Evolutionary conservation across 2,888 invertebrate genomes (phyloP), one percentile per base, ranked within the genome.

Genomic region (Dascillus cervinus): DNA sequence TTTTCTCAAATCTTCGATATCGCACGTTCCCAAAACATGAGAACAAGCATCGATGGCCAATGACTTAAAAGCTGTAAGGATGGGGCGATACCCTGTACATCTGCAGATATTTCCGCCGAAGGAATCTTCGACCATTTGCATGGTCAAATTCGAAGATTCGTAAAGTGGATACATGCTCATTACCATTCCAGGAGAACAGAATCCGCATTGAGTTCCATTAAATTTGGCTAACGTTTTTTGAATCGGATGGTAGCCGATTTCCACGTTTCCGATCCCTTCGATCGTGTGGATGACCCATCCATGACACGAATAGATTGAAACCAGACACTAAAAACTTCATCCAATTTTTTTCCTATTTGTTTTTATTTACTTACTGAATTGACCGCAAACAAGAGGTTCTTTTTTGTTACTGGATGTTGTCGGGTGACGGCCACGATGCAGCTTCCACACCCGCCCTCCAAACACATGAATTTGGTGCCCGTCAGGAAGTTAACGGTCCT

Each of bases 151-250:
- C 11, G 53, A 62, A 13, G 60, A 47, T 44, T 66, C 51, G 11
- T 70, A 46, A n/a, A 36, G 17, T 21, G 70, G 74, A 59, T 75
- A 75, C 79, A 82, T 81, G 48, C 74, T 75, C 82, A 82, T 82
- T 21, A 85, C 73, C 76, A 82, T 82, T 6, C 82, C 85, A 1
- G 83, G 76, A 11, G 77, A 76, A 53, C 85, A 85, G 53, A 70
- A 77, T 1, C 81, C 81, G 49, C 82, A 82, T 53, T 82, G 81
- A 0, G 73, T 70, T 1, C 79, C 81, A 49, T 77, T 73, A 46
- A 71, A 65, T 11, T 71, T 61, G 0, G 75, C 77, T 9, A 82
- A 56, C 1, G 67, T 59, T 27, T 64, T 61, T 50, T 82, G 81
- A 6, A 84, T 63, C 1, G 67, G 62, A 46, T 82, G 75, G 52